phyloP scores from a whole-genome alignment of 2,888 invertebrate species.

The Terebella lapidaria region DNA sequence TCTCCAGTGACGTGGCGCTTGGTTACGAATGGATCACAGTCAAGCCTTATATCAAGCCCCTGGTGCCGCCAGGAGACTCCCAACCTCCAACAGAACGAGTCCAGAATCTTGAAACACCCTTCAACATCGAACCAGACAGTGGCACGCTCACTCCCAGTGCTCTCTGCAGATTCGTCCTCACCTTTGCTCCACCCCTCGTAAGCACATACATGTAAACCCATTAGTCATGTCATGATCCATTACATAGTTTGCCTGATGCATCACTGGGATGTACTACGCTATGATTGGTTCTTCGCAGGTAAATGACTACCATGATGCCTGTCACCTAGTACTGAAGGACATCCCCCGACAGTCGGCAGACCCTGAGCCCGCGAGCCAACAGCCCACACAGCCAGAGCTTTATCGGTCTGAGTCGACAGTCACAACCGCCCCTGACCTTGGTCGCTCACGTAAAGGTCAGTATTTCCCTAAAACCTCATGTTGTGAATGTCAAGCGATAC shows the following conservation, averaged over 20 bases:
- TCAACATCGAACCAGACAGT: constrained; percentile 44
- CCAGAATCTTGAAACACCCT: constrained; percentile 43
- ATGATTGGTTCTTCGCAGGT: constrained; percentile 29
- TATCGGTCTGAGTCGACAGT: too few species aligned
- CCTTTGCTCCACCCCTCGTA: constrained; percentile 43
- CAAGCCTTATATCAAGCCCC: constrained; percentile 41
- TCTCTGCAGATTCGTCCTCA: constrained; percentile 38
- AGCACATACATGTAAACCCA: constrained; percentile 31
- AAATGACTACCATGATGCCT: constrained; percentile 39
- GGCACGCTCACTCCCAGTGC: constrained; percentile 35
- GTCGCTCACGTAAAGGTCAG: too few species aligned
- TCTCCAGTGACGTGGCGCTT: constrained; percentile 40
- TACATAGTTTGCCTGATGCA: background rate
- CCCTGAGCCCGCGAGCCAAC: too few species aligned
- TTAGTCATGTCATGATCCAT: constrained; percentile 21
- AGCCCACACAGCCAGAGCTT: background rate
- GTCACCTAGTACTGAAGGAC: constrained; percentile 46
- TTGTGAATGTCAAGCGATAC: too few species aligned
- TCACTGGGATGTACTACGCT: background rate
- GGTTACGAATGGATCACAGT: constrained; percentile 49
- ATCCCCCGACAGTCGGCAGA: constrained; percentile 42
- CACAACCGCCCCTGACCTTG: too few species aligned
- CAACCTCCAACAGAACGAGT: constrained; percentile 27
- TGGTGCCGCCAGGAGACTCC: constrained; percentile 13
- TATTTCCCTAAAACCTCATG: too few species aligned